Percentiles rank a stretch among this genome's conserved stretches.
These are phyloP conservation scores for Sakesphorus luctuosus DNA, from an alignment of 2,113 vertebrate genomes.

Conservation along the genomic window DNA sequence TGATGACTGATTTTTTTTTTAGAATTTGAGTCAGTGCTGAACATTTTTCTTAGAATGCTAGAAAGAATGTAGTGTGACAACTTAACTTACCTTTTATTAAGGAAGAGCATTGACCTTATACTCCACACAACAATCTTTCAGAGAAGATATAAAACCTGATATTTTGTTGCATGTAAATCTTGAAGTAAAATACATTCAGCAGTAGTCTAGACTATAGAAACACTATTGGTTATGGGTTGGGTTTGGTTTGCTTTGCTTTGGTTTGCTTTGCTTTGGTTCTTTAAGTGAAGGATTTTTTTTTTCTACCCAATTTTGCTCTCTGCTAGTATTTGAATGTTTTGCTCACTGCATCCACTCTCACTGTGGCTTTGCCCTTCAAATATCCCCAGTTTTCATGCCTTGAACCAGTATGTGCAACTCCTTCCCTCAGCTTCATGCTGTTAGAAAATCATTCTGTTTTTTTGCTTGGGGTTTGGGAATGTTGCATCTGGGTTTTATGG, in stretches of 20 bases:
- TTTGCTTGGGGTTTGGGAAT: fast-evolving
- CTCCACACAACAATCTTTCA: neutral
- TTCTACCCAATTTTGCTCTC: neutral
- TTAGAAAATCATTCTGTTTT: neutral
- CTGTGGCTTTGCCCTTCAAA: neutral
- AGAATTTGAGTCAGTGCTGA: neutral
- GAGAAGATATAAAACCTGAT: neutral
- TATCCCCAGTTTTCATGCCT: neutral
- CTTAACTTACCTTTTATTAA: neutral
- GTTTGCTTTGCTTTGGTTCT: neutral
- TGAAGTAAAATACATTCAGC: neutral
- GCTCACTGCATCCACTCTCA: neutral
- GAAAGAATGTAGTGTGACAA: neutral
- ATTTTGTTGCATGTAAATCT: neutral
- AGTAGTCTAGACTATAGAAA: neutral
- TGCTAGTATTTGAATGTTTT: neutral
- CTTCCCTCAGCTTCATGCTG: neutral
- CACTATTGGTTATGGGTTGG: fast-evolving
- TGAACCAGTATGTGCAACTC: neutral
- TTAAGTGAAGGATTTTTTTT: neutral
- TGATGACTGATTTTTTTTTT: neutral
- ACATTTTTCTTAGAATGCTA: neutral
- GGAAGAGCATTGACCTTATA: neutral
- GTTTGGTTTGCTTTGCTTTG: too few relatives aligned
- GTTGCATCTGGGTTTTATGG: neutral